phyloP scores from a whole-genome alignment of 1,140 invertebrate genomes.

The Drosophila santomea region DNA sequence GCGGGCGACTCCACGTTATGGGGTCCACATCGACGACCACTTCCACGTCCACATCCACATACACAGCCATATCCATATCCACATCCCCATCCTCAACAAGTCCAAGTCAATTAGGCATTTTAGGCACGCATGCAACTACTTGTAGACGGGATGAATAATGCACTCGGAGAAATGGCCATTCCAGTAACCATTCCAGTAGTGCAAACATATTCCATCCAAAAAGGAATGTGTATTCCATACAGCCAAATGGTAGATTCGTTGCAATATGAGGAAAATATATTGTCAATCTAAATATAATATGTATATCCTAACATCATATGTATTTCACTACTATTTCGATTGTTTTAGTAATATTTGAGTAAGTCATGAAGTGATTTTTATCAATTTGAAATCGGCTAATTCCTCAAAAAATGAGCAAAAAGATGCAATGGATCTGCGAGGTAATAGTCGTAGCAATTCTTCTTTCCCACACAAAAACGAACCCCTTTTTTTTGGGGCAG shows the following conservation, averaged over 20 bases:
- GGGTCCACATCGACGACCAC: slow-evolving; percentile 24
- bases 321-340: too few species aligned
- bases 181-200: background rate
- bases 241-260: too few species aligned
- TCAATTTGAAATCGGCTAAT: too few species aligned
- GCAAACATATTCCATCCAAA: background rate
- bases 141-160: slow-evolving; percentile 29
- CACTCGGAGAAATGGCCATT: slow-evolving; percentile 7
- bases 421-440: too few species aligned
- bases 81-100: slow-evolving; percentile 15
- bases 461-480: background rate
- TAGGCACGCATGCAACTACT: slow-evolving; percentile 78
- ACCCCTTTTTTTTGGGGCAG: background rate
- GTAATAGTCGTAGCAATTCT: background rate
- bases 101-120: slow-evolving; percentile 75
- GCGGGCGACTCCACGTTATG: slow-evolving; percentile 48
- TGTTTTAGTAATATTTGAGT: too few species aligned
- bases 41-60: background rate
- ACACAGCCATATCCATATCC: background rate
- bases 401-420: too few species aligned
- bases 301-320: too few species aligned
- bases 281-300: too few species aligned
- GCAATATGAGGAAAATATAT: too few species aligned
- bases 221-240: background rate
- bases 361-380: too few species aligned